These are phyloP conservation scores for Kryptolebias ocellatus DNA, from an alignment of 2,797 vertebrate genomes.

Conservation along the genomic window DNA sequence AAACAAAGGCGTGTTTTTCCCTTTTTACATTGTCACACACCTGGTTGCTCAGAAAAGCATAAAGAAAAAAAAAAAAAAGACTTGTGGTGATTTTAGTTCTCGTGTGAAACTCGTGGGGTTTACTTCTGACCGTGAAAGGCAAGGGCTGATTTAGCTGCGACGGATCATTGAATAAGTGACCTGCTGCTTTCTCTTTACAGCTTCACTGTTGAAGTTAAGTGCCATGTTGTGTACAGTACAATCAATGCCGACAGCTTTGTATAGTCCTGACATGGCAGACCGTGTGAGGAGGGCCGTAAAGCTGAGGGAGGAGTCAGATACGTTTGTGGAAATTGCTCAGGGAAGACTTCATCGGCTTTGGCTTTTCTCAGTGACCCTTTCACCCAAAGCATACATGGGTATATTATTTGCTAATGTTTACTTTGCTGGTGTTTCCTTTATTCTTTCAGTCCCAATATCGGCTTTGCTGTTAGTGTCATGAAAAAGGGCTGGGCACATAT, in stretches of 20 bases:
- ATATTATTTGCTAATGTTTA: conserved; percentile 57
- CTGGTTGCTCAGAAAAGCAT: neutral
- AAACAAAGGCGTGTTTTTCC: neutral
- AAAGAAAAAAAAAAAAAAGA: conserved; percentile 5
- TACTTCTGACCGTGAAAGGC: conserved; percentile 5
- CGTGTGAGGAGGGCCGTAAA: conserved; percentile 1
- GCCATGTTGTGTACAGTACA: conserved; percentile 69
- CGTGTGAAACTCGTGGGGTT: conserved; percentile 14
- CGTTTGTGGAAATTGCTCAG: conserved; percentile 81
- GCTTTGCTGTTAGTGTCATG: conserved; percentile 58
- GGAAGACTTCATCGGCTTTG: conserved; percentile 84
- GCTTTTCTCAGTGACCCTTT: conserved; percentile 79
- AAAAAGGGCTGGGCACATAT: conserved; percentile 57
- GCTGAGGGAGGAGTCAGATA: conserved; percentile 58
- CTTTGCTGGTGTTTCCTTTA: conserved; percentile 72
- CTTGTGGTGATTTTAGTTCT: conserved; percentile 1
- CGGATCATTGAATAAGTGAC: conserved; percentile 28
- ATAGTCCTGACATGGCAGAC: conserved; percentile 35
- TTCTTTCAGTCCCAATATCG: conserved; percentile 63
- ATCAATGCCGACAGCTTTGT: conserved; percentile 53
- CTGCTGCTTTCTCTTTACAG: conserved; percentile 68
- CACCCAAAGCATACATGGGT: conserved; percentile 16
- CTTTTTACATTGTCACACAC: no score
- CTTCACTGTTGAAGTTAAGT: conserved; percentile 67
- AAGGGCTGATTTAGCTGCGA: conserved; percentile 37